Conservation (phyloP, 1,140 invertebrate species). For the Pseudomyrmex flavicornis region DNA sequence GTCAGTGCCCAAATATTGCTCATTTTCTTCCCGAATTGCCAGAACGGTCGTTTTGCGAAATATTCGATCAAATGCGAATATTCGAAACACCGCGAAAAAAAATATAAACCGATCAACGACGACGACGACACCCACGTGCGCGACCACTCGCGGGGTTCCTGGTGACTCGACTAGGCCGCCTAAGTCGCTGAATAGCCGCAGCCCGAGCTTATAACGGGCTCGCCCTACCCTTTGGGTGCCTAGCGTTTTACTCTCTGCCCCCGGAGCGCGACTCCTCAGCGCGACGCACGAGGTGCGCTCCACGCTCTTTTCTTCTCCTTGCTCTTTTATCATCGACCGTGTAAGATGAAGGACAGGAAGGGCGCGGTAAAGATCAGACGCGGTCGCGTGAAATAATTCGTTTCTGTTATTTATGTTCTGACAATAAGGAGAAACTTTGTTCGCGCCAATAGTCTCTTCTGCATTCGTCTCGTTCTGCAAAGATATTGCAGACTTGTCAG, state of each 20-base stretch:
- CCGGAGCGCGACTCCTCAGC: conserved; percentile 55
- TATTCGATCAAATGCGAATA: not conserved
- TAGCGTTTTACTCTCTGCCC: conserved; percentile 54
- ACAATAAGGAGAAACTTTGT: not conserved
- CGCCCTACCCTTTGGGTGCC: conserved; percentile 78
- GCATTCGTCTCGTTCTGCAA: no score
- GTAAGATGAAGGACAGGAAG: conserved; percentile 38
- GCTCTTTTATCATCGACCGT: conserved; percentile 49
- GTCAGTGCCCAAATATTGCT: not conserved
- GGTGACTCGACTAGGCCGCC: conserved; percentile 76
- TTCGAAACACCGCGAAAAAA: conserved; percentile 4
- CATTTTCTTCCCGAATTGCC: conserved; percentile 2
- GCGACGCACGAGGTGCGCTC: conserved; percentile 49
- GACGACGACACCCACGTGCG: conserved; percentile 25
- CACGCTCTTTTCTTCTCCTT: conserved; percentile 61
- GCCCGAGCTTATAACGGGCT: conserved; percentile 85
- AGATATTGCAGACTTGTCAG: no score
- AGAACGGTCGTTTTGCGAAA: not conserved
- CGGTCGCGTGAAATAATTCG: conserved; percentile 7
- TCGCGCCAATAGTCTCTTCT: not conserved
- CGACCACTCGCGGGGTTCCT: conserved; percentile 46
- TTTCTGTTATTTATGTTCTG: conserved; percentile 21
- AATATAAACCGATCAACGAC: not conserved
- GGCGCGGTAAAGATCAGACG: conserved; percentile 2
- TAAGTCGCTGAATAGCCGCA: conserved; percentile 81